phyloP scores from a whole-genome alignment of 2,888 invertebrate genomes.

The Cryptocheilus praepositus region DNA sequence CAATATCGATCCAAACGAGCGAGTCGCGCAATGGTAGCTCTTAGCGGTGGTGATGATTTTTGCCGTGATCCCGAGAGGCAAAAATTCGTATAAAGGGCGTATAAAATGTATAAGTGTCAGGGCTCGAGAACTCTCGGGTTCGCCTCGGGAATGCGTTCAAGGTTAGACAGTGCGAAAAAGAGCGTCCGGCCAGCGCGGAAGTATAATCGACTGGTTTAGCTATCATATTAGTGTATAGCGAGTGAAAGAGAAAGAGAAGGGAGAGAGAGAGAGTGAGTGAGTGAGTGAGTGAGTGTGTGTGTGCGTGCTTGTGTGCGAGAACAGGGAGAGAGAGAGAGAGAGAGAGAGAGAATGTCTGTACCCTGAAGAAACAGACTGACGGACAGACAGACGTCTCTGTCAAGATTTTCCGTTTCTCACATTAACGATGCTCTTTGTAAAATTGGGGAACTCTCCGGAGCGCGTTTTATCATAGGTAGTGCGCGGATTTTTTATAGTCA shows the following conservation, averaged over 20 bases:
- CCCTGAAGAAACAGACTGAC: constrained; percentile 52
- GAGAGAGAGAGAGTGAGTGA: constrained; percentile 27
- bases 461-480: constrained; percentile 37
- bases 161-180: constrained; percentile 37
- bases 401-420: constrained; percentile 41
- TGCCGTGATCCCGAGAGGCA: constrained; percentile 28
- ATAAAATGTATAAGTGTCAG: constrained; percentile 57
- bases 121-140: constrained; percentile 50
- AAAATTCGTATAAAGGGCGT: constrained; percentile 47
- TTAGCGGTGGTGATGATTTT: constrained; percentile 47
- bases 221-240: constrained; percentile 41
- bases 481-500: constrained; percentile 36
- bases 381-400: constrained; percentile 56
- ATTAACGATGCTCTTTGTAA: constrained; percentile 49
- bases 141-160: constrained; percentile 48
- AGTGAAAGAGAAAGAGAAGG: not conserved
- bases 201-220: constrained; percentile 50
- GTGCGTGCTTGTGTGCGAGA: not conserved
- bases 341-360: constrained; percentile 53
- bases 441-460: constrained; percentile 51
- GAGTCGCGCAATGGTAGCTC: constrained; percentile 51
- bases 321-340: constrained; percentile 7
- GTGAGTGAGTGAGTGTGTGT: constrained; percentile 28
- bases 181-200: constrained; percentile 31
- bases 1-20: constrained; percentile 18